Base-by-base conservation (phyloP, 2,797 vertebrate species). In the Cuniculus paca region DNA sequence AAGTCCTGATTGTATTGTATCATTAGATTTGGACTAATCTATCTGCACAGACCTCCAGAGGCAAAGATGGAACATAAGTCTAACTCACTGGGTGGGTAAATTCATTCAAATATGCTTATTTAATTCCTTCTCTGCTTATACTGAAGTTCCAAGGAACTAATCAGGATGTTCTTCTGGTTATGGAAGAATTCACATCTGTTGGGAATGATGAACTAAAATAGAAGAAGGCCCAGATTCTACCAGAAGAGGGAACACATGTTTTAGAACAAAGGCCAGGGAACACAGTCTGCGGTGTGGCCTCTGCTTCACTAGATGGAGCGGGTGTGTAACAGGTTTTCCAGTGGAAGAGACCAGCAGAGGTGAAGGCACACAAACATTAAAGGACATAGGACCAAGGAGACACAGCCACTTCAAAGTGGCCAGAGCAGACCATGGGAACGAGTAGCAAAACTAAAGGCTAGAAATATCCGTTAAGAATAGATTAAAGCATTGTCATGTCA, bases 31-130 rank as follows among this genome's bases (percentile, higher is more conserved):
- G 36, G 63, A 52, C 14, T 36, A n/a, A 34, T 31, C 5, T 24
- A 1, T 7, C 42, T 6, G 5, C 36, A 16, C 50, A 34, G 56
- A 48, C 36, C 88, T 88, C 45, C 39, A 19, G 48, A 19, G 31
- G 26, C 24, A 14, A 74, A 36, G 10, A 20, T 6, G 6, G 7
- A 19, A 24, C 26, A 31, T 0, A 0, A 4, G 42, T 22, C 63
- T 74, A 17, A 72, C 11, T 2, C 3, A 0, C 9, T 50, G 10
- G 28, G 5, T 19, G 42, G n/a, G 17, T 12, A 24, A 31, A 8
- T 16, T 50, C 63, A 39, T 11, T 72, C 75, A 65, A 42, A 88
- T 61, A 61, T 6, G 24, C 20, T 86, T 60, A 3, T 22, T 60
- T 6, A 45, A 24, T 45, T 48, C 24, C 22, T 31, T 75, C 26